A percentile compares a stretch with the other conserved stretches of the same genome.
Conservation (phyloP, 2,797 vertebrate species). For the Busarellus nigricollis region DNA sequence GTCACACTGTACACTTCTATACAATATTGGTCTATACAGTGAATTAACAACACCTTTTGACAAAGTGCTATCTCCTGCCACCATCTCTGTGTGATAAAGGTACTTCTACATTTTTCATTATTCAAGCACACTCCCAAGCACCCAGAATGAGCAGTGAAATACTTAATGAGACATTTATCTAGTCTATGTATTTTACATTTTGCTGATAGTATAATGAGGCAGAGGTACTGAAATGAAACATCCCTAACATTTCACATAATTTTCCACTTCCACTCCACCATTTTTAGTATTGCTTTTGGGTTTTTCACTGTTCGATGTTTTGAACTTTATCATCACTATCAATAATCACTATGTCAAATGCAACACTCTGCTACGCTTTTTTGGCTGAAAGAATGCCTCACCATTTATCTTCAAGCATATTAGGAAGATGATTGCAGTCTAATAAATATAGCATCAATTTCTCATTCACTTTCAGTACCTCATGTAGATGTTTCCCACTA, state of each 20-base stretch:
- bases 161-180: conserved; percentile 79
- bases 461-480: conserved; percentile 19
- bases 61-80: conserved; percentile 14
- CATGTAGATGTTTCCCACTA: background rate
- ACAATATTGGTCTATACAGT: background rate
- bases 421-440: conserved; percentile 24
- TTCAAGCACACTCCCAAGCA: conserved; percentile 62
- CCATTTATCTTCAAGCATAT: conserved; percentile 32
- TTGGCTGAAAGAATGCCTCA: conserved; percentile 1
- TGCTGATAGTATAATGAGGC: conserved; percentile 74
- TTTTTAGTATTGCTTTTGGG: conserved; percentile 53
- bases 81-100: conserved; percentile 25
- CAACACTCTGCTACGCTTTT: background rate
- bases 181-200: conserved; percentile 75
- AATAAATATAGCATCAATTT: conserved; percentile 61
- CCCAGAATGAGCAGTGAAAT: conserved; percentile 62
- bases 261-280: conserved; percentile 65
- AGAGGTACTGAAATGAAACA: conserved; percentile 68
- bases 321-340: conserved; percentile 63
- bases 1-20: background rate
- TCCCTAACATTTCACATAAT: conserved; percentile 72
- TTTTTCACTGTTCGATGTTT: conserved; percentile 58
- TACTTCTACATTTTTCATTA: conserved; percentile 63
- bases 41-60: conserved; percentile 23
- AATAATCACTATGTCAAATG: conserved; percentile 50